Evolutionary conservation across 2,888 invertebrate species (phyloP).

Genomic region (Augochlorella aurata): DNA sequence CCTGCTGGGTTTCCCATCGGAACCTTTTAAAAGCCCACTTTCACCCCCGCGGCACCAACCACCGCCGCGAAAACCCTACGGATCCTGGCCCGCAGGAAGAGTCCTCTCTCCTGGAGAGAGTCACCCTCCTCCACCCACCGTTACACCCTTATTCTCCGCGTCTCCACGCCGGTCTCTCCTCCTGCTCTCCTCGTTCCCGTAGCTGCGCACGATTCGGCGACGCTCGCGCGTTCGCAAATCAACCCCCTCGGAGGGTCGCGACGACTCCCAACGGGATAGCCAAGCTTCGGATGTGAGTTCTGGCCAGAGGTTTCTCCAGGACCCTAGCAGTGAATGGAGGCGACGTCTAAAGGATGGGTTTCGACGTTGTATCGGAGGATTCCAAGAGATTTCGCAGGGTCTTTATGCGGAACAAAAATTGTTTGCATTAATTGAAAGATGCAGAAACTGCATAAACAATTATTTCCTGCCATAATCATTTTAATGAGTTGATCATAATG

Average conservation of each 20-base stretch:
- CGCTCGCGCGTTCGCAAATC: constrained; percentile 44
- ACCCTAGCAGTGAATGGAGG: constrained; percentile 3
- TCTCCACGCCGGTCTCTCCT: background rate
- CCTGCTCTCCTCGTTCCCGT: background rate
- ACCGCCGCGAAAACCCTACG: constrained; percentile 64
- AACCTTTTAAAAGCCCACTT: constrained; percentile 75
- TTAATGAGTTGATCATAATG: too few species aligned
- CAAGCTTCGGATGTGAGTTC: constrained; percentile 16
- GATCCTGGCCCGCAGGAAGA: constrained; percentile 52
- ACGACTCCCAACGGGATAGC: constrained; percentile 4
- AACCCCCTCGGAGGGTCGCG: constrained; percentile 42
- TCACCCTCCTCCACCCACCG: constrained; percentile 8
- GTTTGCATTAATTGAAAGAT: too few species aligned
- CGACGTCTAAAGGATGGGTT: background rate
- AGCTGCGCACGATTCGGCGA: constrained; percentile 29
- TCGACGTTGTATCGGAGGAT: background rate
- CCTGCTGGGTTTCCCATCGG: constrained; percentile 73
- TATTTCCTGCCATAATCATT: too few species aligned
- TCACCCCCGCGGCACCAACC: constrained; percentile 69
- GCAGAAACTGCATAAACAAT: too few species aligned
- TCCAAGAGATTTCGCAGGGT: background rate
- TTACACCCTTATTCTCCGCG: constrained; percentile 17
- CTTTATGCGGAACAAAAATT: too few species aligned
- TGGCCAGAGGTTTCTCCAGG: background rate
- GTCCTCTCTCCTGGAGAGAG: constrained; percentile 20